Evolutionary conservation across 2,797 vertebrate genomes (phyloP).

Genomic region (Lophotriccus pileatus): DNA sequence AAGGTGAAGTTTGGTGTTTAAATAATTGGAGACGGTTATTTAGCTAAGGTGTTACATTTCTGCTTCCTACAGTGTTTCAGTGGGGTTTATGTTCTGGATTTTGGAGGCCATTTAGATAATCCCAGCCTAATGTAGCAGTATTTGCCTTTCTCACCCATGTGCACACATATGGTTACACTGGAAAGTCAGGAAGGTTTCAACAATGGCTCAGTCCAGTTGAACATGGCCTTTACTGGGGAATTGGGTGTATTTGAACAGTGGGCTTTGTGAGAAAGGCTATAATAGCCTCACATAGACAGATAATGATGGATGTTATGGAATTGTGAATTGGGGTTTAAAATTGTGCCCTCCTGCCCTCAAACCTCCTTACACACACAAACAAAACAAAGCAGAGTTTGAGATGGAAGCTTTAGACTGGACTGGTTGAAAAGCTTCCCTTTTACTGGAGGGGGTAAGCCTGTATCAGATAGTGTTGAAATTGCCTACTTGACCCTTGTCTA

Average conservation of each 20-base stretch:
- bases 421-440: slow-evolving; percentile 55
- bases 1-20: neutral
- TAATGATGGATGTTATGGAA: slow-evolving; percentile 67
- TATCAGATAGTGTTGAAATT: slow-evolving; percentile 75
- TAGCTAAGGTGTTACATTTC: neutral
- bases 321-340: slow-evolving; percentile 62
- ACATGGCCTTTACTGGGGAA: neutral
- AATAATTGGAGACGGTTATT: neutral
- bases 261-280: slow-evolving; percentile 30
- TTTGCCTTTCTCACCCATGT: neutral
- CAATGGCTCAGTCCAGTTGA: neutral
- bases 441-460: slow-evolving; percentile 50
- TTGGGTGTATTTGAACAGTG: slow-evolving; percentile 54
- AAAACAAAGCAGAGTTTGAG: slow-evolving; percentile 66
- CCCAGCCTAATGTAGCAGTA: neutral
- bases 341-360: slow-evolving; percentile 61
- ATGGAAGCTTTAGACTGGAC: slow-evolving; percentile 28
- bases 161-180: no score
- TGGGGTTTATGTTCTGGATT: neutral
- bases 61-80: neutral
- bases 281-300: slow-evolving; percentile 38
- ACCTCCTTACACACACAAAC: slow-evolving; percentile 66
- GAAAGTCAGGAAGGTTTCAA: neutral
- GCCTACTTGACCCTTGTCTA: slow-evolving; percentile 77
- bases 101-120: neutral